Conservation (phyloP, 2,797 vertebrate species). For the Momotus momota region DNA sequence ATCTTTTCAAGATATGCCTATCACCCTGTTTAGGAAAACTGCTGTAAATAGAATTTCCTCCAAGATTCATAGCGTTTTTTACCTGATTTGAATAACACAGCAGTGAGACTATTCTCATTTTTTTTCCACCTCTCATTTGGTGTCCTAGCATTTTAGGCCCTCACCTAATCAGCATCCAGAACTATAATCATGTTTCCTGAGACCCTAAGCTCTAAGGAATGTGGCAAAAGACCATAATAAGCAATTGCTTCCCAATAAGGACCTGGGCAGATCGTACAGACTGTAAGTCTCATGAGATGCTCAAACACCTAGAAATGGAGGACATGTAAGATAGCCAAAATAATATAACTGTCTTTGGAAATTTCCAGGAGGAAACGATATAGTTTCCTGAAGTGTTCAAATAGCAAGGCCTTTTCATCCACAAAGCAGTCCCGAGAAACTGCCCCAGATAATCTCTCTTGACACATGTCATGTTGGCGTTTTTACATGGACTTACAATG, state of each 20-base stretch:
- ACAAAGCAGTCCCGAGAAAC: not conserved
- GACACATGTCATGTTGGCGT: not conserved
- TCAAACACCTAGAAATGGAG: not conserved
- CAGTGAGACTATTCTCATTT: not conserved
- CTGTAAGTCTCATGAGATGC: not conserved
- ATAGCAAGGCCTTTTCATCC: not conserved
- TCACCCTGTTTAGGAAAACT: not conserved
- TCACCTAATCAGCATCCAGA: not conserved
- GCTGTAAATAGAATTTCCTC: not conserved
- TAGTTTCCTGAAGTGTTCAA: not conserved
- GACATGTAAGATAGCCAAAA: not conserved
- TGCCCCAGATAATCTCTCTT: not conserved
- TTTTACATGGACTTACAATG: not conserved
- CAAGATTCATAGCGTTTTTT: not conserved
- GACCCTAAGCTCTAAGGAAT: not conserved
- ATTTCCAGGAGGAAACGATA: not conserved
- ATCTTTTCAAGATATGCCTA: not conserved
- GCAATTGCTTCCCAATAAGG: not conserved
- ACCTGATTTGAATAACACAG: not conserved
- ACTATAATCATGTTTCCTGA: not conserved
- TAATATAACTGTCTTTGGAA: not conserved
- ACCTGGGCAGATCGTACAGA: not conserved
- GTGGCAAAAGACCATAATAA: not conserved
- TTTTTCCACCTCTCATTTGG: not conserved
- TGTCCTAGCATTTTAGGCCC: not conserved